phyloP scores from a whole-genome alignment of 2,113 vertebrate genomes.

The Nothobranchius furzeri region DNA sequence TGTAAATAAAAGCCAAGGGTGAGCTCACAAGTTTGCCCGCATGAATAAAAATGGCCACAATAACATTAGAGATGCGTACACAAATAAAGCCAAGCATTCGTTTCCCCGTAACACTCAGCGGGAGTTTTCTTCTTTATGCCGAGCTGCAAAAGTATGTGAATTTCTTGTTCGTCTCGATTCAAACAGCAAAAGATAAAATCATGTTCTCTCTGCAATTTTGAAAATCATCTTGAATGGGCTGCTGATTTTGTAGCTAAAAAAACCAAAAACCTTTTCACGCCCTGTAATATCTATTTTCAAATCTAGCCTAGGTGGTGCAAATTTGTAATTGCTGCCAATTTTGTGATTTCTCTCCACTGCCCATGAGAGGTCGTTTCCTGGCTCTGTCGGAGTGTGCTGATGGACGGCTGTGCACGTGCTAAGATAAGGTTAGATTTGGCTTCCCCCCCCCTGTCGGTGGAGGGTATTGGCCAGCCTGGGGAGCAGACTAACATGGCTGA shows the following conservation, averaged over 20 bases:
- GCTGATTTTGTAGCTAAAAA: constrained; percentile 10
- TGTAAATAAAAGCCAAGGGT: constrained; percentile 79
- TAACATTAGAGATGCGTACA: constrained; percentile 71
- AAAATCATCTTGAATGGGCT: constrained; percentile 3
- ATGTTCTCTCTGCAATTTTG: constrained; percentile 5
- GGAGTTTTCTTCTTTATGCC: constrained; percentile 48
- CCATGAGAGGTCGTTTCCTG: constrained; percentile 29
- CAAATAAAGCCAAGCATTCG: constrained; percentile 67
- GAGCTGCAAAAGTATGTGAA: constrained; percentile 40
- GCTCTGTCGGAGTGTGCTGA: constrained; percentile 40
- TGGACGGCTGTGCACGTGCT: constrained; percentile 47
- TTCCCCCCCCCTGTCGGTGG: constrained; percentile 51
- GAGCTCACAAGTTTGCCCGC: constrained; percentile 71
- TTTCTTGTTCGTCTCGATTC: constrained; percentile 47
- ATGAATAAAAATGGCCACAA: constrained; percentile 73
- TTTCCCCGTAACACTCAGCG: constrained; percentile 47
- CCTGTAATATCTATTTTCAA: constrained; percentile 37
- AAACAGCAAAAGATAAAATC: constrained; percentile 27
- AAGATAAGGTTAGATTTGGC: constrained; percentile 70
- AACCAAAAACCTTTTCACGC: constrained; percentile 9
- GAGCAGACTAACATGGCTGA: constrained; percentile 56
- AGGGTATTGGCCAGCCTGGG: constrained; percentile 62
- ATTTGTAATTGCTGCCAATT: constrained; percentile 37
- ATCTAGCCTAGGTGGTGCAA: constrained; percentile 6
- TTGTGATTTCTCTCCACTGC: constrained; percentile 28